Evolutionary conservation across 2,888 invertebrate genomes (phyloP).

Genomic region (Apamea anceps): DNA sequence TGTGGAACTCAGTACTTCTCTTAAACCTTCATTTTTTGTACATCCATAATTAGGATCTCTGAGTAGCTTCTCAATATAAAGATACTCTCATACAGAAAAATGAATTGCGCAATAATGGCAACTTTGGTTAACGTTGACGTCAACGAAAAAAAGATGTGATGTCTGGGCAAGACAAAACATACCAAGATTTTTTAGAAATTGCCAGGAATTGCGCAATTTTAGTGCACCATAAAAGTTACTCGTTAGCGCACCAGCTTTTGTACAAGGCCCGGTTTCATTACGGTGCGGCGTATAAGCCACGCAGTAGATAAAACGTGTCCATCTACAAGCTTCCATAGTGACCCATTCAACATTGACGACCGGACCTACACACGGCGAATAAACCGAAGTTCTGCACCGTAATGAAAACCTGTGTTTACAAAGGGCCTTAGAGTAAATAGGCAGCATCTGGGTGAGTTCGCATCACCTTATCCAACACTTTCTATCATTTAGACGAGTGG

Average conservation of each 20-base stretch:
- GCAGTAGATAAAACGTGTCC: background rate
- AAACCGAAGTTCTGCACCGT: no score
- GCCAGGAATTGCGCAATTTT: background rate
- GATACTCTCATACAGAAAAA: background rate
- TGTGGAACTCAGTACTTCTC: background rate
- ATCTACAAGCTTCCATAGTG: no score
- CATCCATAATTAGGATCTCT: background rate
- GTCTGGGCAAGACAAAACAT: background rate
- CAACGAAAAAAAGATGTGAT: no score
- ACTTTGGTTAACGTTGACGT: background rate
- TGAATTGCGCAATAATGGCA: background rate
- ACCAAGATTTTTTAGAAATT: background rate
- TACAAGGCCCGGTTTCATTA: no score
- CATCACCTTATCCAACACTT: background rate
- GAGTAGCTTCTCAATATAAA: background rate
- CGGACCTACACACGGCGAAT: no score
- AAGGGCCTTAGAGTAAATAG: no score
- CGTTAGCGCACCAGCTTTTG: no score
- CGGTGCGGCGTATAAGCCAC: no score
- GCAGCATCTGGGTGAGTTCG: background rate
- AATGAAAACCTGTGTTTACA: no score
- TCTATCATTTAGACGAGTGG: background rate
- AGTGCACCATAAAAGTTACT: background rate
- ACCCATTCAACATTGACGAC: no score
- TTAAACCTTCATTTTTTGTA: background rate